A percentile compares a stretch with the other conserved stretches of the same genome.
Conservation (phyloP, 2,888 invertebrate species). For the Tiphia femorata region DNA sequence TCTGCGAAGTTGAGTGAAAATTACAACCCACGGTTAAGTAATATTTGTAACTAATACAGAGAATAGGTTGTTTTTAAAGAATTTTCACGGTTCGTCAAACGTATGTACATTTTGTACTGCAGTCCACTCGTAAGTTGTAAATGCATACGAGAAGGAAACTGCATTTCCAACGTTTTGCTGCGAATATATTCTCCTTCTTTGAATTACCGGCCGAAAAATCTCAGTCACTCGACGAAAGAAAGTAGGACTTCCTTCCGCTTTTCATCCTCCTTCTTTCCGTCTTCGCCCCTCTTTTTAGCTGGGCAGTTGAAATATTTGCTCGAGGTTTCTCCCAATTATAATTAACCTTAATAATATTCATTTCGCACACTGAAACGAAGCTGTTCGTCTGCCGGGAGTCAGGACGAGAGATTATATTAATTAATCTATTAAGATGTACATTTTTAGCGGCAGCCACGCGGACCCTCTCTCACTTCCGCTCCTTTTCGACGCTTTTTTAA, state of each 20-base stretch:
- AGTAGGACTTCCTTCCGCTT: slow-evolving; percentile 24
- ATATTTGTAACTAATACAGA: too few species aligned
- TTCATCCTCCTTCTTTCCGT: slow-evolving; percentile 5
- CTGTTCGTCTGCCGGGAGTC: slow-evolving; percentile 35
- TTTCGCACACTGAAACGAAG: slow-evolving; percentile 42
- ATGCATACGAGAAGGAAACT: too few species aligned
- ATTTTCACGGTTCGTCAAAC: too few species aligned
- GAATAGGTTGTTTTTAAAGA: too few species aligned
- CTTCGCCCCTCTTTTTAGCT: slow-evolving; percentile 17
- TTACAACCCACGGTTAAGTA: too few species aligned
- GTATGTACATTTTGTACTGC: too few species aligned
- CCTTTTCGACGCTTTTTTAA: slow-evolving; percentile 27
- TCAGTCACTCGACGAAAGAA: too few species aligned
- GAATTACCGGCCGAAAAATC: too few species aligned
- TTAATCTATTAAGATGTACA: slow-evolving; percentile 59
- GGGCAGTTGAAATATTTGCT: slow-evolving; percentile 54
- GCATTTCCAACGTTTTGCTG: too few species aligned
- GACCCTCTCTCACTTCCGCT: slow-evolving; percentile 7
- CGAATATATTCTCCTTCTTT: too few species aligned
- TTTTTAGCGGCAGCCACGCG: slow-evolving; percentile 39
- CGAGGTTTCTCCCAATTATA: slow-evolving; percentile 54
- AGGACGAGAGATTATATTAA: slow-evolving; percentile 55
- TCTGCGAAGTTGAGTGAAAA: too few species aligned
- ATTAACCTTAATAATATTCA: slow-evolving; percentile 63
- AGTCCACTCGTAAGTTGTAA: too few species aligned